Conservation (phyloP, 2,888 invertebrate species). For the Plemyria rubiginata region DNA sequence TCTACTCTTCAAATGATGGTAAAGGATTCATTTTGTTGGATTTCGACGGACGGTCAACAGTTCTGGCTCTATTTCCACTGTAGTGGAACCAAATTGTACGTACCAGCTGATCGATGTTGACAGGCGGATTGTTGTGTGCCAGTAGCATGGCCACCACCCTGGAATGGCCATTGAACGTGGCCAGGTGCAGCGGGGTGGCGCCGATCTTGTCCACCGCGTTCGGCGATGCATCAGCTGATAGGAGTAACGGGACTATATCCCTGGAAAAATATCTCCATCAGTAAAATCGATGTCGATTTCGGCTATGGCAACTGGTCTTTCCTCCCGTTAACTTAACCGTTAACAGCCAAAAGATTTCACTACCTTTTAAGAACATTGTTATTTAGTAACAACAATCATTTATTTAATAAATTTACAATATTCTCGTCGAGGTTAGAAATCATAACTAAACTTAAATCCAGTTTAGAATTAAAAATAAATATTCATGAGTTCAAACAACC, state of each 20-base stretch:
- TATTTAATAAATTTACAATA: too few species aligned
- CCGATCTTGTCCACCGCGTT: conserved; percentile 95
- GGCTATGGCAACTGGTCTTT: neutral
- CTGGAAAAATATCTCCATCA: conserved; percentile 70
- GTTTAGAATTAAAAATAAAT: too few species aligned
- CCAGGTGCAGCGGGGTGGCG: conserved; percentile 96
- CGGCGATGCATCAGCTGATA: conserved; percentile 94
- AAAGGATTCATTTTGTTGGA: too few species aligned
- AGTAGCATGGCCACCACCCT: conserved; percentile 94
- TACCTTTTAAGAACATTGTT: too few species aligned
- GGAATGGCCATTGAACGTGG: conserved; percentile 97
- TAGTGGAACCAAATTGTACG: conserved; percentile 53
- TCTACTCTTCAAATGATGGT: too few species aligned
- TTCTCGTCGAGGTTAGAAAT: too few species aligned
- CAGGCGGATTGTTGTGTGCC: conserved; percentile 91
- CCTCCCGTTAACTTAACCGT: too few species aligned
- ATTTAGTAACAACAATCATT: too few species aligned
- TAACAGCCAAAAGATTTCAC: too few species aligned
- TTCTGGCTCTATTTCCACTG: neutral
- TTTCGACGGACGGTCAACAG: too few species aligned
- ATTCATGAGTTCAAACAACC: too few species aligned
- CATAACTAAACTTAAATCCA: too few species aligned
- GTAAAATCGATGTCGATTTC: neutral
- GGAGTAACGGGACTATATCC: conserved; percentile 92
- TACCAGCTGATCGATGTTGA: conserved; percentile 94